Base-by-base conservation (phyloP, 2,113 vertebrate species). In the Ammodytes marinus region DNA sequence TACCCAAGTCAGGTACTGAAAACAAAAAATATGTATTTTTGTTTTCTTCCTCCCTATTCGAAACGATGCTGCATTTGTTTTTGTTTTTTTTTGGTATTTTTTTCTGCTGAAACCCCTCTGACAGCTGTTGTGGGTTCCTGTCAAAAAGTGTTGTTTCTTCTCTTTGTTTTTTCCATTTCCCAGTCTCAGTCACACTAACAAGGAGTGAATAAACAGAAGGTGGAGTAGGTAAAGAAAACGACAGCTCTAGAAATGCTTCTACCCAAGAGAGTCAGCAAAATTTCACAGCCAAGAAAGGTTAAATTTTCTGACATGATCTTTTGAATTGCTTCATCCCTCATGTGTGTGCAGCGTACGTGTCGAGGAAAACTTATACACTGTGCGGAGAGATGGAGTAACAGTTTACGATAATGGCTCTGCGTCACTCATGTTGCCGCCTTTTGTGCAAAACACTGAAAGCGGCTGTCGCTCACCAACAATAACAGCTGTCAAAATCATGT, bases 41-140 rank as follows among this genome's bases (percentile, higher is more conserved):
- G 59, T 67, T 10, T 47, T 4, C 65, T 67, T 63, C 61, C 69
- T 71, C 57, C 78, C 54, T 60, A 42, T 85, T 83, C 65, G 8
- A 88, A 90, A 89, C 82, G 45, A 72, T 42, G 50, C 85, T 86
- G 85, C 85, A 69, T 92, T 93, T 93, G 27, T 27, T 27, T 27
- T 27, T 27, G 87, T 83, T 88, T 90, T 92, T 82, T 82, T 79
- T 72, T 79, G 63, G 27, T 27, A 1, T 83, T 88, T 90, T 92
- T 82, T 82, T 79, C 74, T 79, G 66, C 72, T 52, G 87, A 90
- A 91, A 27, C 86, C 69, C 84, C 84, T 89, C 82, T 92, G 90
- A 92, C 89, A 92, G 84, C 84, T 89, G 89, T 88, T 91, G 87
- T 92, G 88, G 82, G 84, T 87, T 89, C 80, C 87, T 92, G 92